These are phyloP conservation scores for Phalloptychus januarius DNA, from an alignment of 2,797 vertebrate species.

Conservation along the genomic window DNA sequence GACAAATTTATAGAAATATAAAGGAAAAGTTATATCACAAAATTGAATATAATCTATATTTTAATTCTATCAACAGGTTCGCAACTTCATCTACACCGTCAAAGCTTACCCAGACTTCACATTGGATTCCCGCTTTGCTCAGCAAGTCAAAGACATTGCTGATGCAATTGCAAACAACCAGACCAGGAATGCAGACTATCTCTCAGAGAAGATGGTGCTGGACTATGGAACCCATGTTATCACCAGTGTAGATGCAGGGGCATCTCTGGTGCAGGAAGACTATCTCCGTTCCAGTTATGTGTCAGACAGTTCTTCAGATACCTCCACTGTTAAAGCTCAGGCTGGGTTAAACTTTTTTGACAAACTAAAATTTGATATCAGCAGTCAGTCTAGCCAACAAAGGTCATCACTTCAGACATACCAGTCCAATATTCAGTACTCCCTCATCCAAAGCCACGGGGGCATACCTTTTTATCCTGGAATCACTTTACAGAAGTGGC, in stretches of 20 bases:
- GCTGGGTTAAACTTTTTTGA: constrained; percentile 83
- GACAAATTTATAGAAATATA: not conserved
- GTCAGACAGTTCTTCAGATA: constrained; percentile 62
- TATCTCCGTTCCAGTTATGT: constrained; percentile 84
- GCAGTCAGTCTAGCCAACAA: constrained; percentile 31
- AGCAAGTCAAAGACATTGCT: constrained; percentile 81
- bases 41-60: not conserved
- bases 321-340: constrained; percentile 63
- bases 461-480: constrained; percentile 42
- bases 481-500: constrained; percentile 90
- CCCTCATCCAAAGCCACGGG: constrained; percentile 83
- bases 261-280: constrained; percentile 87
- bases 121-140: constrained; percentile 81
- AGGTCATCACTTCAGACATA: constrained; percentile 75
- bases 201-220: constrained; percentile 88
- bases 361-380: constrained; percentile 70
- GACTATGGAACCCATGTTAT: constrained; percentile 90
- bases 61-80: constrained; percentile 69
- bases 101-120: constrained; percentile 80
- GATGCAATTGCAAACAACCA: constrained; percentile 90
- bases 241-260: constrained; percentile 87
- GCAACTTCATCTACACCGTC: constrained; percentile 87
- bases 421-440: constrained; percentile 84
- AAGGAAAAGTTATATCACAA: not conserved
- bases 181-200: constrained; percentile 82